Base-by-base conservation (phyloP, 1,140 invertebrate species). In the Drosophila busckii region DNA sequence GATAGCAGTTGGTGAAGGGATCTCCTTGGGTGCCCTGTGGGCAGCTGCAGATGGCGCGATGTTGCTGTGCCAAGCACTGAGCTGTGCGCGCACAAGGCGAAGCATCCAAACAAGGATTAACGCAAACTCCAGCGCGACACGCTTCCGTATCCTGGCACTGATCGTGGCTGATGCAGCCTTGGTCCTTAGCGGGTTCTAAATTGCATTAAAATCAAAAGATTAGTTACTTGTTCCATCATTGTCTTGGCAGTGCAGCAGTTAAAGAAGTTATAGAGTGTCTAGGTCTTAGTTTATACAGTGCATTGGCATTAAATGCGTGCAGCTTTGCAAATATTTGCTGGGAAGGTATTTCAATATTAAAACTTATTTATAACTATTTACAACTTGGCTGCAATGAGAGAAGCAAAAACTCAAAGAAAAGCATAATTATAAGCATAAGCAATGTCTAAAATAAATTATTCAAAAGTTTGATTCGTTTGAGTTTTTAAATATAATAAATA, bases 21-120 rank as follows among this genome's bases (percentile, higher is more conserved):
- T 97, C 92, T 37, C 95, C 96, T 29, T 92, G 89, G 10, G 93
- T 90, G 20, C 92, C 93, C 2, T 90, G 82, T 15, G 94, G 91
- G 85, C 96, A 97, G 22, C 89, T 90, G 84, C 96, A 97, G 2
- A 91, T 86, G 4, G 94, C 93, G 56, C 91, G 91, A 84, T 97
- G 95, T 32, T 93, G 91, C 12, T 90, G 87, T 0, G 94, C 92
- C 38, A 90, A 88, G 62, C 96, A 97, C 53, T 94, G 91, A 1
- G 95, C 95, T 19, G 93, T 93, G 0, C 89, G 87, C 8, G 94
- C 94, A 87, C 96, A 97, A 9, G 93, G 92, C 66, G 92, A 93
- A 5, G 89, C 88, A 26, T 92, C 88, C 4, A 89, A 87, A 70
- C 96, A 97, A 2, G 94, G 95, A 87, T 94, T 93, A 12, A 93